Evolutionary conservation across 2,113 vertebrate species (phyloP).

Genomic region (Sander lucioperca): DNA sequence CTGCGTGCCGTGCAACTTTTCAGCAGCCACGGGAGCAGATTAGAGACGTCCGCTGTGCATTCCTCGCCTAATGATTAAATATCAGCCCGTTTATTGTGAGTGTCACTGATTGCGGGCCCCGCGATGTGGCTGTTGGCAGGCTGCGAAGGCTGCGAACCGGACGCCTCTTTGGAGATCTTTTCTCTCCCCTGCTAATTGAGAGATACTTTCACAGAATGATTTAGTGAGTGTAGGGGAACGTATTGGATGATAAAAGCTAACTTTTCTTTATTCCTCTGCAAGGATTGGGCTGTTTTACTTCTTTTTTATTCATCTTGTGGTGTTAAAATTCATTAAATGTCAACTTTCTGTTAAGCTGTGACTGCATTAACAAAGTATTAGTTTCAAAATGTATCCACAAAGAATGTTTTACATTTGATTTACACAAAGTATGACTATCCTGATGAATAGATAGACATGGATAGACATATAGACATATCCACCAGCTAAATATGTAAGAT

Average conservation of each 20-base stretch:
- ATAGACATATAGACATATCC: not conserved
- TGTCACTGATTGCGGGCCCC: slow-evolving; percentile 66
- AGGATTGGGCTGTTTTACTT: not conserved
- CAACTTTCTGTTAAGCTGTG: not conserved
- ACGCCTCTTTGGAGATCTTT: slow-evolving; percentile 22
- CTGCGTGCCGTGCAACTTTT: slow-evolving; percentile 47
- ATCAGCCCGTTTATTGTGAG: slow-evolving; percentile 74
- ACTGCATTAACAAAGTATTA: not conserved
- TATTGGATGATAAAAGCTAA: not conserved
- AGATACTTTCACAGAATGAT: slow-evolving; percentile 11
- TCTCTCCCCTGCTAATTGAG: slow-evolving; percentile 20
- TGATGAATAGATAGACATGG: not conserved
- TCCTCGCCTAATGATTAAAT: slow-evolving; percentile 76
- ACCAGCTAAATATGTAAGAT: not conserved
- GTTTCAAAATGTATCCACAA: not conserved
- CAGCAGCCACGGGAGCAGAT: slow-evolving; percentile 63
- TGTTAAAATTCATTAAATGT: not conserved
- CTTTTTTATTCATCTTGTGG: not conserved
- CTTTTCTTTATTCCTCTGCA: not conserved
- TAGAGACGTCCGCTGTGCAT: slow-evolving; percentile 68
- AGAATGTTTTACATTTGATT: slow-evolving; percentile 10
- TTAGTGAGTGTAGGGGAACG: not conserved
- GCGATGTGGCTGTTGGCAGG: slow-evolving; percentile 73
- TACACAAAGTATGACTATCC: not conserved
- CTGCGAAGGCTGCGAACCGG: slow-evolving; percentile 15